Percentiles rank a stretch among this genome's conserved stretches.
phyloP scores from a whole-genome alignment of 2,888 invertebrate genomes.

The Galerucella calmariensis region DNA sequence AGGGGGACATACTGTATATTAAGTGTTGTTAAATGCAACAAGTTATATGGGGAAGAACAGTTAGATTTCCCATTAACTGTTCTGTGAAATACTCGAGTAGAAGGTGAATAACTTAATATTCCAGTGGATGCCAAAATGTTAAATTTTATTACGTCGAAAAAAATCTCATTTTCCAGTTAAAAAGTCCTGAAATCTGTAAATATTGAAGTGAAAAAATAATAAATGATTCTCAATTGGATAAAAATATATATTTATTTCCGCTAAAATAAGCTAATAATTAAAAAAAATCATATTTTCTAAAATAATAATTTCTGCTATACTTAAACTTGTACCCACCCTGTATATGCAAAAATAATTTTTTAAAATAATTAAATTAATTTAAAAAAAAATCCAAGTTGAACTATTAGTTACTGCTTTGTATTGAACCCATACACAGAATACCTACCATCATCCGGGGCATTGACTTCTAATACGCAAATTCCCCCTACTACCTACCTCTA shows the following conservation, averaged over 20 bases:
- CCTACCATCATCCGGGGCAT: conserved; percentile 4
- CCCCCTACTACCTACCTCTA: conserved; percentile 1
- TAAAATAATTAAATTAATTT: too few relatives aligned
- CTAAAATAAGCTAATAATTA: too few relatives aligned
- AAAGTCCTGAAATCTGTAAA: neutral
- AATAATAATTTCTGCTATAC: too few relatives aligned
- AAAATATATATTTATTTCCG: too few relatives aligned
- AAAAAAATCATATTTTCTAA: too few relatives aligned
- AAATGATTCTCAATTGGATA: too few relatives aligned
- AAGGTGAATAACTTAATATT: conserved; percentile 4
- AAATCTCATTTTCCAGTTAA: neutral
- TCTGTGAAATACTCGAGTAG: neutral
- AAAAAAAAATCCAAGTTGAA: neutral
- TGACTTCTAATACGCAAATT: conserved; percentile 16
- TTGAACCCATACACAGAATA: neutral
- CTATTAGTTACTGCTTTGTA: neutral
- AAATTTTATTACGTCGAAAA: neutral
- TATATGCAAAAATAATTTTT: too few relatives aligned
- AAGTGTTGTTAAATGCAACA: neutral
- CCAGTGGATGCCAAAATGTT: conserved; percentile 1
- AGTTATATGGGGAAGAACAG: neutral
- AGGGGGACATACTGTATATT: too few relatives aligned
- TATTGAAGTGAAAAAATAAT: too few relatives aligned
- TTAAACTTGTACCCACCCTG: too few relatives aligned
- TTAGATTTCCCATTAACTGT: neutral